A percentile compares a stretch with the other conserved stretches of the same genome.
phyloP scores from a whole-genome alignment of 2,888 invertebrate species.

The Steinernema hermaphroditum region DNA sequence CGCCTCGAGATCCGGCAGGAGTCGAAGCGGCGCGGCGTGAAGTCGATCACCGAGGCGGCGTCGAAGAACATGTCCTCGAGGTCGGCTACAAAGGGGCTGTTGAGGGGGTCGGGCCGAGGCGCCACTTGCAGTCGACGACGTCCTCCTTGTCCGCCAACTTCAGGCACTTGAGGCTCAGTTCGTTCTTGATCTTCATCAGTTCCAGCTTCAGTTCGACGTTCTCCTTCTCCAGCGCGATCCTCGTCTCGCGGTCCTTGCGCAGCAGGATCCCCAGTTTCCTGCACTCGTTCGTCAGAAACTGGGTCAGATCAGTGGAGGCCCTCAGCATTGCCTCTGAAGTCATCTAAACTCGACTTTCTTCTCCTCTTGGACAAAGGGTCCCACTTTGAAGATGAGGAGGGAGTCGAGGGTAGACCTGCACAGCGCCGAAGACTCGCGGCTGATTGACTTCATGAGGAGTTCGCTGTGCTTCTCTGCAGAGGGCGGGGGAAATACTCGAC shows the following conservation, averaged over 20 bases:
- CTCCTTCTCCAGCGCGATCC: neutral
- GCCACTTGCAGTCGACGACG: neutral
- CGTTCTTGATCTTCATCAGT: conserved; percentile 1
- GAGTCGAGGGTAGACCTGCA: neutral
- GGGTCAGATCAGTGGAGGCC: neutral
- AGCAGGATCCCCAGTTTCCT: neutral
- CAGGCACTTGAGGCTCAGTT: conserved; percentile 6
- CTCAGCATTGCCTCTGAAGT: conserved; percentile 7
- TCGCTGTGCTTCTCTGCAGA: conserved; percentile 3
- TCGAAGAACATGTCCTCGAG: conserved; percentile 25
- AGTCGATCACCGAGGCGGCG: conserved; percentile 9
- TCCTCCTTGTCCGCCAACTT: neutral
- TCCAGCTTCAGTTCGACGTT: conserved; percentile 10
- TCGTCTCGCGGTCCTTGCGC: neutral
- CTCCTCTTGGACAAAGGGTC: too few relatives aligned
- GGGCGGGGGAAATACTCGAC: too few relatives aligned
- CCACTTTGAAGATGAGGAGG: conserved; percentile 6
- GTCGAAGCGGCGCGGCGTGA: neutral
- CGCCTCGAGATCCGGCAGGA: neutral
- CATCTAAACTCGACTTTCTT: neutral
- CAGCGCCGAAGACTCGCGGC: neutral
- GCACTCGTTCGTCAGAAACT: conserved; percentile 1
- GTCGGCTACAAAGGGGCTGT: conserved; percentile 13
- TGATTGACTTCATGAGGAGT: neutral
- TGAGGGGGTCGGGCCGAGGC: too few relatives aligned